Evolutionary conservation across 2,888 invertebrate species (phyloP).

Genomic region (Nineta flava): DNA sequence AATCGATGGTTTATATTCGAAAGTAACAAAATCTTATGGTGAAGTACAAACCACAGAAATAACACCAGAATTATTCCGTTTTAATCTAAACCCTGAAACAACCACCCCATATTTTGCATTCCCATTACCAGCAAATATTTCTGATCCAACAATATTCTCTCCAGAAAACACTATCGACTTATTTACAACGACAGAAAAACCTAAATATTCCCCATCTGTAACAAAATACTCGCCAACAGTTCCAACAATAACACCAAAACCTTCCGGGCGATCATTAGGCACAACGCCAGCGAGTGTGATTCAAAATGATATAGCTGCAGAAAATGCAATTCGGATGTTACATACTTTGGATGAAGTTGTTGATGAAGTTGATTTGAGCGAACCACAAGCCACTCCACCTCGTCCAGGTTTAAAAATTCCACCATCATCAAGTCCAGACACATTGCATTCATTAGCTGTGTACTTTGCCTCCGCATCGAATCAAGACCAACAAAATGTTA

Average conservation of each 20-base stretch:
- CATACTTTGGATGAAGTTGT: conserved; percentile 47
- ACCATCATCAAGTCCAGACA: conserved; percentile 59
- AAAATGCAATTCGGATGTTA: conserved; percentile 53
- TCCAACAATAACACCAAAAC: conserved; percentile 17
- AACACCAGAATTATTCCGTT: conserved; percentile 10
- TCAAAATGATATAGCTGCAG: conserved; percentile 31
- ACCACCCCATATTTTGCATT: conserved; percentile 12
- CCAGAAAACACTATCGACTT: conserved; percentile 11
- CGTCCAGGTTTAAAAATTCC: conserved; percentile 52
- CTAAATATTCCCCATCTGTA: conserved; percentile 7
- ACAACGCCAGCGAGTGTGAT: conserved; percentile 3
- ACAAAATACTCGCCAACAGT: conserved; percentile 20
- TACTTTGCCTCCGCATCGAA: conserved; percentile 53
- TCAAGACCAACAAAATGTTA: conserved; percentile 26
- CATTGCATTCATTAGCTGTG: conserved; percentile 59
- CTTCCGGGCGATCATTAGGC: conserved; percentile 1
- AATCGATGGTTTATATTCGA: conserved; percentile 3
- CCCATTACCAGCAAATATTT: conserved; percentile 11
- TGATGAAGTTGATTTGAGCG: conserved; percentile 22
- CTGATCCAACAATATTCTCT: conserved; percentile 16
- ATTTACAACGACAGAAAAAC: conserved; percentile 7
- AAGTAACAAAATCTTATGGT: background rate
- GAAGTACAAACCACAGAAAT: conserved; percentile 11
- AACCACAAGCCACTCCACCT: conserved; percentile 30
- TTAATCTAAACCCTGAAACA: conserved; percentile 6